Evolutionary conservation across 2,797 vertebrate genomes (phyloP), one percentile per base, ranked within the genome.

Genomic region (Iguana delicatissima): DNA sequence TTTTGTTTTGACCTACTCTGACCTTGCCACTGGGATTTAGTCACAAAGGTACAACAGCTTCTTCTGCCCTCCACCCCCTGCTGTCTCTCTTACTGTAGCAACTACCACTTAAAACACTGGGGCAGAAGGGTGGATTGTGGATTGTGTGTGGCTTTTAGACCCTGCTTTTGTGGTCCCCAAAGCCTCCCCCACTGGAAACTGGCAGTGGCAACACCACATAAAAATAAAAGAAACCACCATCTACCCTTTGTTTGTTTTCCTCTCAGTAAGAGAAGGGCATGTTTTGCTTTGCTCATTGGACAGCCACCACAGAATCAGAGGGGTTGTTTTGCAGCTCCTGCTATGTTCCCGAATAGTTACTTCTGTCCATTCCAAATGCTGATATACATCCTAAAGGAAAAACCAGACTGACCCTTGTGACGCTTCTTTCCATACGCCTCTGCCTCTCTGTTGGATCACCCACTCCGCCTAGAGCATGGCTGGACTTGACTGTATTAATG

Each of bases 401-500:
- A 46, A 1, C 6, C 80, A 90, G 77, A 94, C 95, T 93, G 82
- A 98, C 98, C 95, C 98, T 96, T 20, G 97, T 98, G 89, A 98
- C 97, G 0, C 98, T 98, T 89, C 98, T 95, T 94, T 98, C 98
- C 95, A 97, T 96, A 89, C 97, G 98, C 90, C 98, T 97, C 95
- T 98, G 98, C 76, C 98, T 97, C 5, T 96, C 92, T 8, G 97
- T 98, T 94, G 98, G 97, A 93, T 97, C 97, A 4, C 97, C 93
- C 18, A 97, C 95, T 1, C 97, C 96, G 1, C 98, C 97, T 97
- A 98, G 95, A 26, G 97, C 96, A 16, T 98, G 98, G 2, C 97
- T 98, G 94, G 95, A 97, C 93, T 98, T 99, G 90, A 99, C 98
- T 0, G 98, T 98, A 91, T 98, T 98, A 95, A 98, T 98, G 76